These are phyloP conservation scores for Yoshiicerus persimilis DNA, from an alignment of 1,140 invertebrate species.

Conservation along the genomic window DNA sequence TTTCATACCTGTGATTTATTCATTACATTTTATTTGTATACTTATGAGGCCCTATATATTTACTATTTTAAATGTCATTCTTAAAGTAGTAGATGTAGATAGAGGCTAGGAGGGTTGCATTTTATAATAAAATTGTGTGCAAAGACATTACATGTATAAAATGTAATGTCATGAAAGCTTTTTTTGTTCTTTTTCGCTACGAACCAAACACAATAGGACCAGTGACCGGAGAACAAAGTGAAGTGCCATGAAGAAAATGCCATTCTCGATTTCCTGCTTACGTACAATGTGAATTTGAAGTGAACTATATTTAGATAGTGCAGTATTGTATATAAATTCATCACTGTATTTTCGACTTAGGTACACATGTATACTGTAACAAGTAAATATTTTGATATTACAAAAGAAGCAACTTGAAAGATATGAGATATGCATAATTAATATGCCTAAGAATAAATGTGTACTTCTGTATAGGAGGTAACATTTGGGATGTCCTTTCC, in stretches of 20 bases:
- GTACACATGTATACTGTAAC: no score
- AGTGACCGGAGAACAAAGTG: background rate
- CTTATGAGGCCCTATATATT: no score
- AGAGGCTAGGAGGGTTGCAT: no score
- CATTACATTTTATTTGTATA: no score
- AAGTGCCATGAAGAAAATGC: background rate
- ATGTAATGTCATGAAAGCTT: background rate
- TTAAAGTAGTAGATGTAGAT: no score
- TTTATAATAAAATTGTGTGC: no score
- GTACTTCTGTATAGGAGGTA: background rate
- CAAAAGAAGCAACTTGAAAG: background rate
- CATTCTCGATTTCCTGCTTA: background rate
- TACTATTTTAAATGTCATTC: no score
- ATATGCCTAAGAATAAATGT: background rate
- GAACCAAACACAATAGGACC: background rate
- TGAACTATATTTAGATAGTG: background rate
- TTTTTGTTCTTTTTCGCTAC: background rate
- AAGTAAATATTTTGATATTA: no score
- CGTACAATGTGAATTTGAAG: background rate
- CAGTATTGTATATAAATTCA: background rate
- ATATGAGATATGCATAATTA: background rate
- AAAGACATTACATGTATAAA: no score
- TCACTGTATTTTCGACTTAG: no score
- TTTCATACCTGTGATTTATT: no score
- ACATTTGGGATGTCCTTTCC: background rate